A percentile compares a stretch with the other conserved stretches of the same genome.
Evolutionary conservation across 2,797 vertebrate species (phyloP).

Genomic region (Pipistrellus pipistrellus): DNA sequence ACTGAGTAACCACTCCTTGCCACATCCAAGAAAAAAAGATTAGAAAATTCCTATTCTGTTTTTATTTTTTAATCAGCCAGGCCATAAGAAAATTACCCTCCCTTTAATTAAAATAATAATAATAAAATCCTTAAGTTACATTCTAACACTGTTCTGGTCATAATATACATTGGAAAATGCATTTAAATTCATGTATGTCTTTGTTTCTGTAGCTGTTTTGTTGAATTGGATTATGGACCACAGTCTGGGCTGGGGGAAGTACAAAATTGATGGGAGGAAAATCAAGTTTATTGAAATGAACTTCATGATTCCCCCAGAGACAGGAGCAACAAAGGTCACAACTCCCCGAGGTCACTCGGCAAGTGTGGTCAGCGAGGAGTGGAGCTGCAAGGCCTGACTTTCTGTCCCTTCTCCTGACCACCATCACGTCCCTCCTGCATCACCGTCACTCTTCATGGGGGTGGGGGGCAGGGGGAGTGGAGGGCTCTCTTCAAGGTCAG

Average conservation of each 20-base stretch:
- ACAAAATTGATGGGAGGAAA: not conserved
- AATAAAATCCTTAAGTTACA: not conserved
- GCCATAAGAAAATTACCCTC: not conserved
- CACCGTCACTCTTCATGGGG: not conserved
- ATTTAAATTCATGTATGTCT: constrained; percentile 27
- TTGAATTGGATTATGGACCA: not conserved
- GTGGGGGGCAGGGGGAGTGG: not conserved
- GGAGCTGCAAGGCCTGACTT: not conserved
- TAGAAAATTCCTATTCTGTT: not conserved
- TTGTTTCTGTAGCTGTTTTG: not conserved
- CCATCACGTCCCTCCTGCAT: not conserved
- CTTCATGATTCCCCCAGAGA: not conserved
- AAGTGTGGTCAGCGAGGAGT: not conserved
- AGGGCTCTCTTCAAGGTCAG: not conserved
- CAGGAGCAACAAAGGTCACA: not conserved
- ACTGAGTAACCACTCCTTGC: not conserved
- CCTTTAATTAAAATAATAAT: constrained; percentile 39
- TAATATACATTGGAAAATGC: not conserved
- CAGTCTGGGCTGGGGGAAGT: not conserved
- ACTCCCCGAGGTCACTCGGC: not conserved
- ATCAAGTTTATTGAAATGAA: not conserved
- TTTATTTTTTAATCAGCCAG: not conserved
- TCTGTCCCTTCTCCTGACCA: not conserved
- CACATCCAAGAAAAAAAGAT: not conserved
- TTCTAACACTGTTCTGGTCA: not conserved